A percentile compares a stretch with the other conserved stretches of the same genome.
phyloP scores from a whole-genome alignment of 1,140 invertebrate genomes.

The Drosophila pruinosa region DNA sequence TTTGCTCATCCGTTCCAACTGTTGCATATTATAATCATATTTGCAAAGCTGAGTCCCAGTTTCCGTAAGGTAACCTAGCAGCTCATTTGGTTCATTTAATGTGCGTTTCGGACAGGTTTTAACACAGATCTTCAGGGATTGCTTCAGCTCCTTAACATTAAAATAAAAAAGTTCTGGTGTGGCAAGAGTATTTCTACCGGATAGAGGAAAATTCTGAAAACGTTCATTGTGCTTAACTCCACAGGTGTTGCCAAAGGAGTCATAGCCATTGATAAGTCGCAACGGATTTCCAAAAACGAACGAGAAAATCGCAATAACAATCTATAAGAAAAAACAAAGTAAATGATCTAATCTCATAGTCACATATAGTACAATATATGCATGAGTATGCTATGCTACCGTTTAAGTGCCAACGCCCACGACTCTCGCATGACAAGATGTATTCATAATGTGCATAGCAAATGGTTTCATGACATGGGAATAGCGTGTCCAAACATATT shows the following conservation, averaged over 20 bases:
- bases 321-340: conserved; percentile 80
- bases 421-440: conserved; percentile 33
- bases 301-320: conserved; percentile 93
- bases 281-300: conserved; percentile 94
- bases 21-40: conserved; percentile 87
- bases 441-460: conserved; percentile 32
- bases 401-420: conserved; percentile 54
- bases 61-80: conserved; percentile 89
- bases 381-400: conserved; percentile 11
- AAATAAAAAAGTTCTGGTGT: conserved; percentile 93
- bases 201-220: conserved; percentile 88
- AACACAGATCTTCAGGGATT: conserved; percentile 94
- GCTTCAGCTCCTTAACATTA: conserved; percentile 89
- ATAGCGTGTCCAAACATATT: conserved; percentile 32
- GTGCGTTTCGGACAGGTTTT: conserved; percentile 91
- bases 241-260: conserved; percentile 98
- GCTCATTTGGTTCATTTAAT: conserved; percentile 86
- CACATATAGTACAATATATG: conserved; percentile 2
- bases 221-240: conserved; percentile 91
- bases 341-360: conserved; percentile 13
- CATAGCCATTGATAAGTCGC: conserved; percentile 95
- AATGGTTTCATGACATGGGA: conserved; percentile 17
- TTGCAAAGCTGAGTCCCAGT: conserved; percentile 89
- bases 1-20: conserved; percentile 77
- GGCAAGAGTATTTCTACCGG: conserved; percentile 91